These are phyloP conservation scores for Leucophenga montana DNA, from an alignment of 2,888 invertebrate genomes.

Conservation along the genomic window DNA sequence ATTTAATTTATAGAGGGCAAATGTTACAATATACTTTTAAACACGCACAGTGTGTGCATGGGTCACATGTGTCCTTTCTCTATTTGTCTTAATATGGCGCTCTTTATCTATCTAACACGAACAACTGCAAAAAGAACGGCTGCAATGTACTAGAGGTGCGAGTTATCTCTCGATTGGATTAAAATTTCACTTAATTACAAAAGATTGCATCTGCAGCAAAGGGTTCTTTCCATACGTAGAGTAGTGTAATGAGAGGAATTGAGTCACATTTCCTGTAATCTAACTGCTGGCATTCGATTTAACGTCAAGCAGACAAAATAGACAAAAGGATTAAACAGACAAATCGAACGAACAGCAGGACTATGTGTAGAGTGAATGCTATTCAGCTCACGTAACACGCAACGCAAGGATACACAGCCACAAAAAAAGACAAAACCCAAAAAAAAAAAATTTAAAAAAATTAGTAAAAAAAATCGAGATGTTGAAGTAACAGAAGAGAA, in stretches of 20 bases:
- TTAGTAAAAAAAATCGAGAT: constrained; percentile 1
- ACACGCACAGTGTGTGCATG: too few relatives aligned
- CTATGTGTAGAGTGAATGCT: neutral
- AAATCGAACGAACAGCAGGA: constrained; percentile 2
- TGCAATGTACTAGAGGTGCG: too few relatives aligned
- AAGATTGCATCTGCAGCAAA: neutral
- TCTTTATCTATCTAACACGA: too few relatives aligned
- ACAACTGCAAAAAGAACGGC: too few relatives aligned
- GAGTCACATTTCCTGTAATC: constrained; percentile 30
- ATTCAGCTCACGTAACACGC: constrained; percentile 39
- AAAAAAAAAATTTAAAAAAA: constrained; percentile 39
- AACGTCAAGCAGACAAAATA: too few relatives aligned
- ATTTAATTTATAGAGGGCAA: too few relatives aligned
- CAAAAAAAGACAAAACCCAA: too few relatives aligned
- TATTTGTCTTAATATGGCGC: too few relatives aligned
- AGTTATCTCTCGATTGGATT: too few relatives aligned
- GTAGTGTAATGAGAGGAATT: neutral
- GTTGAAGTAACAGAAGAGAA: constrained; percentile 31
- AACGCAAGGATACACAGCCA: constrained; percentile 32
- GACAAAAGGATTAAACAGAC: constrained; percentile 14
- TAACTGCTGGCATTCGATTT: constrained; percentile 28
- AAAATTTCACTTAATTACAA: neutral
- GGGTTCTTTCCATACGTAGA: neutral
- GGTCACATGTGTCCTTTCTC: too few relatives aligned
- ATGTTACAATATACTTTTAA: too few relatives aligned